phyloP scores from a whole-genome alignment of 2,113 vertebrate genomes.

The Centropristis striata region DNA sequence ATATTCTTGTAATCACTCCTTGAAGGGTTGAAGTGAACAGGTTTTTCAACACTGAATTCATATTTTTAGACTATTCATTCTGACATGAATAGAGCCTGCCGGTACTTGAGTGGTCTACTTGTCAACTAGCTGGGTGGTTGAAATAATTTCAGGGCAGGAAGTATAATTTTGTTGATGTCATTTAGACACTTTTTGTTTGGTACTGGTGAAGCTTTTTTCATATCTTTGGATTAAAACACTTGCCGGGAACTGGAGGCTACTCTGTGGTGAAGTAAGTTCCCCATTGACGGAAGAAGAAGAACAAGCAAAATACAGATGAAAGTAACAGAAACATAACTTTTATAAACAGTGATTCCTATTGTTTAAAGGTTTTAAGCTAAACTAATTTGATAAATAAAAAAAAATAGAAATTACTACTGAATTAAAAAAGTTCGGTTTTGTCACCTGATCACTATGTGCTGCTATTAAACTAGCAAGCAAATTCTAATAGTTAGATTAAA shows the following conservation, averaged over 20 bases:
- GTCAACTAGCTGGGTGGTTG: not conserved
- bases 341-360: conserved; percentile 3
- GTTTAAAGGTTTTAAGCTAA: not conserved
- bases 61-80: conserved; percentile 9
- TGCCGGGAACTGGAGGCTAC: not conserved
- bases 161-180: not conserved
- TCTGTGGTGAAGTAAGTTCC: not conserved
- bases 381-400: not conserved
- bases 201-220: not conserved
- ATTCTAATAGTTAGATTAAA: too few relatives aligned
- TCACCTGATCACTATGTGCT: too few relatives aligned
- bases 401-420: not conserved
- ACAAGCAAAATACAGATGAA: not conserved
- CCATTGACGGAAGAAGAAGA: conserved; percentile 3
- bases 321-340: not conserved
- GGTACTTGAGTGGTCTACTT: not conserved
- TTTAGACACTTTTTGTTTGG: not conserved
- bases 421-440: too few relatives aligned
- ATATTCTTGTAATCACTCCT: conserved; percentile 19
- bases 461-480: too few relatives aligned
- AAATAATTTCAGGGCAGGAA: conserved; percentile 2
- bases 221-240: not conserved
- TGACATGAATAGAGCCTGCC: not conserved
- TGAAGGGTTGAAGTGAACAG: not conserved
- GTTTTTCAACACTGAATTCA: conserved; percentile 11